Evolutionary conservation across 2,113 vertebrate species (phyloP).

Genomic region (Hyperoodon ampullatus): DNA sequence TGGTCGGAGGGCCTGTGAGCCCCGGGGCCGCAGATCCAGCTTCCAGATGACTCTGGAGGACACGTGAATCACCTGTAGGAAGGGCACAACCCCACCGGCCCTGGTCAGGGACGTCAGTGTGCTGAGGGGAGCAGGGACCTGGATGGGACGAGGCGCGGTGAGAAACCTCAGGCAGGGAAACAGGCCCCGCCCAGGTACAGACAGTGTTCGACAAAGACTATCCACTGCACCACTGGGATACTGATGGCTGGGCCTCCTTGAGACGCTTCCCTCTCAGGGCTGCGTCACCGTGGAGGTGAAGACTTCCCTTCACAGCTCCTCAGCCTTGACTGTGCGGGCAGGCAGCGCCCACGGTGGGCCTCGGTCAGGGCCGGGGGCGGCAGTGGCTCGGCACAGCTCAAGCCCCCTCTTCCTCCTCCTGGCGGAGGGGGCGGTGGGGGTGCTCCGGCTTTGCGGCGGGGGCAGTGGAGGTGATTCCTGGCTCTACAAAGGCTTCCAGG

Average conservation of each 20-base stretch:
- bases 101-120: not conserved
- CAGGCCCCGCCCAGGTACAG: not conserved
- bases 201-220: not conserved
- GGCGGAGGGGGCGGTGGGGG: not conserved
- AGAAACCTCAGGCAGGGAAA: no score
- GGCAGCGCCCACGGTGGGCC: fast-evolving
- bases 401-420: not conserved
- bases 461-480: not conserved
- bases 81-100: not conserved
- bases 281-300: not conserved
- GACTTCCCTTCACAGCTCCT: not conserved
- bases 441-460: not conserved
- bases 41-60: not conserved
- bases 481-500: not conserved
- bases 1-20: not conserved
- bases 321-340: not conserved
- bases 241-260: not conserved
- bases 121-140: not conserved
- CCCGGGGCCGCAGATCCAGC: not conserved
- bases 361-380: not conserved
- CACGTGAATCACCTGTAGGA: not conserved
- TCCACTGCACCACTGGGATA: fast-evolving
- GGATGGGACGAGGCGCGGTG: fast-evolving
- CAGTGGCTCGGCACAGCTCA: not conserved
- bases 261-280: not conserved